Conservation (phyloP, 2,113 vertebrate species). For the Entelurus aequoreus region DNA sequence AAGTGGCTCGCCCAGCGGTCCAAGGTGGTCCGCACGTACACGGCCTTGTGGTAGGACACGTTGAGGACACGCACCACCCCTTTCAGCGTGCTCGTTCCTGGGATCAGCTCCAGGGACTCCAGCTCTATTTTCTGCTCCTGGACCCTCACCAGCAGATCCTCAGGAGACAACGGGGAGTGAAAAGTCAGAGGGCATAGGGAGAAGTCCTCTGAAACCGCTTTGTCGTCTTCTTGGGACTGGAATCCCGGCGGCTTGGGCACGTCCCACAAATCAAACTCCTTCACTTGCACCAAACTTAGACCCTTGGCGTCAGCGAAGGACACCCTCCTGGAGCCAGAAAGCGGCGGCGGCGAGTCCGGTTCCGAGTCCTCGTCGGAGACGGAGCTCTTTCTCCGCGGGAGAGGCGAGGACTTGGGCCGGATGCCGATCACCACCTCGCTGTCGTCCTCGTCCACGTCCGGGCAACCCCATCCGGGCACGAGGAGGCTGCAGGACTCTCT, state of each 20-base stretch:
- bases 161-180: constrained; percentile 66
- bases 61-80: constrained; percentile 88
- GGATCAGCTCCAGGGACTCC: constrained; percentile 78
- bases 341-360: constrained; percentile 30
- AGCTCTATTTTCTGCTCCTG: constrained; percentile 78
- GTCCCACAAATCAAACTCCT: constrained; percentile 85
- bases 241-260: constrained; percentile 51
- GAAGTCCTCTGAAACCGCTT: constrained; percentile 66
- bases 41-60: constrained; percentile 83
- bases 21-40: constrained; percentile 85
- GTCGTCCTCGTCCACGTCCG: constrained; percentile 62
- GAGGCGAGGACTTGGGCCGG: constrained; percentile 67
- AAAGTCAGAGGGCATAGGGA: constrained; percentile 75
- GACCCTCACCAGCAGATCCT: constrained; percentile 76
- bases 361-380: constrained; percentile 56
- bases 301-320: constrained; percentile 93
- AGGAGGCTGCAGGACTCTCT: constrained; percentile 57
- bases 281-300: constrained; percentile 86
- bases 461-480: constrained; percentile 35
- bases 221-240: constrained; percentile 34
- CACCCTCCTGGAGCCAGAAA: constrained; percentile 77
- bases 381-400: constrained; percentile 62
- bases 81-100: constrained; percentile 76
- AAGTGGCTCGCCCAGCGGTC: constrained; percentile 87
- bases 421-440: constrained; percentile 49